Percentiles rank a stretch among this genome's conserved stretches.
Conservation (phyloP, 2,888 invertebrate species). For the Dinocampus coccinellae region DNA sequence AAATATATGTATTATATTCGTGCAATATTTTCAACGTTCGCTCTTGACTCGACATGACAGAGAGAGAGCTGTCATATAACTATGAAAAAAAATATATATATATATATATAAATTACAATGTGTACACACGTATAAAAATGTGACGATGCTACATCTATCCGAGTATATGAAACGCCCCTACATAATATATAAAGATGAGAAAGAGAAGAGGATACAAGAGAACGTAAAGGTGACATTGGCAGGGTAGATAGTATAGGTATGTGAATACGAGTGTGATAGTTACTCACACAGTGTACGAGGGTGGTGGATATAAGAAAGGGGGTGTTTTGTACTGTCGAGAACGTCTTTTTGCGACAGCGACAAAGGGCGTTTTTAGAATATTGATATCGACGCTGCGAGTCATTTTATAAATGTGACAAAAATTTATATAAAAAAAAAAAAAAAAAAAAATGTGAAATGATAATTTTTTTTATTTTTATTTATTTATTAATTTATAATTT, state of each 20-base stretch:
- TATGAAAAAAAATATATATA: background rate
- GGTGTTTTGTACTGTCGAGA: constrained; percentile 6
- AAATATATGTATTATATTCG: background rate
- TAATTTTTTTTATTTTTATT: no score
- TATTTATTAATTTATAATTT: no score
- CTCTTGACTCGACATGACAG: background rate
- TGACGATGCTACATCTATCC: background rate
- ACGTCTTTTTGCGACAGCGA: constrained; percentile 62
- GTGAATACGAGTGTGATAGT: background rate
- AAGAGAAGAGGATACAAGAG: background rate
- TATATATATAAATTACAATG: background rate
- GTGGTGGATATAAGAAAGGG: constrained; percentile 12
- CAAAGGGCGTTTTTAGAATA: constrained; percentile 69
- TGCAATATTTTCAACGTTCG: background rate
- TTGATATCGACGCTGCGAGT: constrained; percentile 64
- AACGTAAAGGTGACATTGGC: background rate
- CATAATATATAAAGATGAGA: background rate
- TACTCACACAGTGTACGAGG: background rate
- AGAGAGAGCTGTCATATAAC: background rate
- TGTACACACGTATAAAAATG: background rate
- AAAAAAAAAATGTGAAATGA: background rate
- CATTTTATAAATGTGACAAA: constrained; percentile 1
- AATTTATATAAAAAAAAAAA: background rate
- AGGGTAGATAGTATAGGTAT: background rate
- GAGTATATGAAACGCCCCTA: background rate